These are phyloP conservation scores for Rhaphigaster nebulosa DNA, from an alignment of 2,888 invertebrate genomes.

Conservation along the genomic window DNA sequence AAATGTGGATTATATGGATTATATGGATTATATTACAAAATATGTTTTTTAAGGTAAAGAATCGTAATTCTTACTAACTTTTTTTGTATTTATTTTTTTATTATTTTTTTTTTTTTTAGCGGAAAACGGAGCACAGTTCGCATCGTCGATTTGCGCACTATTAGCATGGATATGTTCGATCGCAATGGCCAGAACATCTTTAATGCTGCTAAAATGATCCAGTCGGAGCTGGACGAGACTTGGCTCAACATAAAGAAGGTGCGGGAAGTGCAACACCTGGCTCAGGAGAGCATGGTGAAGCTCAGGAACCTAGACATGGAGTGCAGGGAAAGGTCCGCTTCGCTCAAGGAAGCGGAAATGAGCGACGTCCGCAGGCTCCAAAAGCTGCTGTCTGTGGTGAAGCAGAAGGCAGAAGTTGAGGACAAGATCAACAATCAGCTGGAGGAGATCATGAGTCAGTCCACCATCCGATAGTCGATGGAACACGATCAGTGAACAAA, in stretches of 20 bases:
- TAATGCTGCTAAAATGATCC: constrained; percentile 48
- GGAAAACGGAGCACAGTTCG: constrained; percentile 14
- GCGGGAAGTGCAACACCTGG: constrained; percentile 54
- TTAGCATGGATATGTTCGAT: constrained; percentile 46
- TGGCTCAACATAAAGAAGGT: constrained; percentile 36
- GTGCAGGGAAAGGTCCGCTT: constrained; percentile 39
- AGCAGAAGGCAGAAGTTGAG: constrained; percentile 55
- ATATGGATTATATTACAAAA: no score
- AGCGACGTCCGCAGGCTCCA: constrained; percentile 46
- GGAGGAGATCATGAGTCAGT: constrained; percentile 40
- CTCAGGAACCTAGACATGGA: constrained; percentile 48
- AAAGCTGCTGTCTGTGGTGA: constrained; percentile 40
- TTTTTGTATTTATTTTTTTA: neutral
- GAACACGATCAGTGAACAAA: neutral
- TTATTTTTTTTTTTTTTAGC: neutral
- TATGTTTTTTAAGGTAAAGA: no score
- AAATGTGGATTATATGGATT: no score
- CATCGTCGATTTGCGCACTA: constrained; percentile 25
- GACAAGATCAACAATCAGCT: constrained; percentile 54
- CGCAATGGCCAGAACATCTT: constrained; percentile 51
- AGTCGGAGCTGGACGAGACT: constrained; percentile 49
- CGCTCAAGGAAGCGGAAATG: constrained; percentile 31
- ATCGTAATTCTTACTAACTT: no score
- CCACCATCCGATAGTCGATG: neutral
- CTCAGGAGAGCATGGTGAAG: constrained; percentile 53